Conservation (phyloP, 2,888 invertebrate species). For the Chydorus sphaericus region DNA sequence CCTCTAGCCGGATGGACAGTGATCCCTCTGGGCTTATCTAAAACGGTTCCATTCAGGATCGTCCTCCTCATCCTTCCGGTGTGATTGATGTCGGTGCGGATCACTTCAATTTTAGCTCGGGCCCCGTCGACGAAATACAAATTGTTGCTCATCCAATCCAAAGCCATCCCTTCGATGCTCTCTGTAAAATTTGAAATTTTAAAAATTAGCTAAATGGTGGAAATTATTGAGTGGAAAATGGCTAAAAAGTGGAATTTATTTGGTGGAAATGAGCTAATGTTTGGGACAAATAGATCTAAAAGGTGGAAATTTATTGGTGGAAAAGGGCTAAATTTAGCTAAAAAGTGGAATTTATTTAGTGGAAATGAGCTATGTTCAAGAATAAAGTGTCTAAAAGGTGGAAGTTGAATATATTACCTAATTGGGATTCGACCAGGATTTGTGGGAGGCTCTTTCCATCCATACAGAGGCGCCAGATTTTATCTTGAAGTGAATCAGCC, state of each 20-base stretch:
- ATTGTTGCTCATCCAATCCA: slow-evolving; percentile 75
- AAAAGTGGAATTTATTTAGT: too few species aligned
- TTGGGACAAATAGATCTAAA: too few species aligned
- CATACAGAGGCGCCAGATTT: slow-evolving; percentile 61
- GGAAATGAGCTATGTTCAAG: too few species aligned
- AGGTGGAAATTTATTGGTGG: too few species aligned
- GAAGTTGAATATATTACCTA: too few species aligned
- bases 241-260: too few species aligned
- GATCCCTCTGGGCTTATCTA: slow-evolving; percentile 63
- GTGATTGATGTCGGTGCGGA: slow-evolving; percentile 46
- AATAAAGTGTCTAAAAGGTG: too few species aligned
- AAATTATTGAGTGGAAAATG: too few species aligned
- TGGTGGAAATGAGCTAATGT: too few species aligned
- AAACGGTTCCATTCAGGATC: slow-evolving; percentile 46
- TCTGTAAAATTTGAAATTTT: too few species aligned
- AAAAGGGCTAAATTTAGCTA: too few species aligned
- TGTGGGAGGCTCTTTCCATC: slow-evolving; percentile 49
- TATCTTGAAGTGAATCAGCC: slow-evolving; percentile 68
- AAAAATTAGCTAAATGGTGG: too few species aligned
- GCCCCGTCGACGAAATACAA: slow-evolving; percentile 77
- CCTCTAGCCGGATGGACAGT: slow-evolving; percentile 56
- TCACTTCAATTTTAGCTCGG: slow-evolving; percentile 62
- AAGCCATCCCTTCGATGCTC: slow-evolving; percentile 75
- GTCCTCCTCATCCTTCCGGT: slow-evolving; percentile 58
- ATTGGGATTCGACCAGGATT: slow-evolving; percentile 53